A percentile compares a stretch with the other conserved stretches of the same genome.
Evolutionary conservation across 2,113 vertebrate genomes (phyloP).

Genomic region (Corythaixoides concolor): DNA sequence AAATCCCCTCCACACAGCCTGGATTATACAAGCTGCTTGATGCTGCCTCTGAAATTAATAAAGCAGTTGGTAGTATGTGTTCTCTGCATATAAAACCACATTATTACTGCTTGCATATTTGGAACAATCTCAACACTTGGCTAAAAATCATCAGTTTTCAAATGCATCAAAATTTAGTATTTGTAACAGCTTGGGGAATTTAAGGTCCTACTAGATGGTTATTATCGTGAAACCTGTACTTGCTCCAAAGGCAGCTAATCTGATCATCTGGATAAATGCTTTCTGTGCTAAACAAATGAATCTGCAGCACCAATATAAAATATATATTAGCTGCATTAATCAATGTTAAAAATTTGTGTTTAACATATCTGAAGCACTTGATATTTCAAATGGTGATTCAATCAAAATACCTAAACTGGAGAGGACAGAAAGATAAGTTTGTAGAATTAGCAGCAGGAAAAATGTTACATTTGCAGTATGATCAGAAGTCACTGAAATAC

Average conservation of each 20-base stretch:
- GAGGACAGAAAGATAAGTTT: background rate
- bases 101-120: background rate
- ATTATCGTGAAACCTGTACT: background rate
- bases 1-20: constrained; percentile 89
- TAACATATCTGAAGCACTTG: background rate
- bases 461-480: background rate
- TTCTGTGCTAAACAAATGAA: background rate
- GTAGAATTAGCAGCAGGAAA: background rate
- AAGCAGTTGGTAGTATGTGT: background rate
- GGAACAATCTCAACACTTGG: background rate
- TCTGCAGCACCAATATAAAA: background rate
- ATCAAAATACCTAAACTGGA: background rate
- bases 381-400: background rate
- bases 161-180: background rate
- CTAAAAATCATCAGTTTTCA: background rate
- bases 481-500: background rate
- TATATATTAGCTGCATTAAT: background rate
- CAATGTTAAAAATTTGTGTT: background rate
- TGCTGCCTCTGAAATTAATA: constrained; percentile 77
- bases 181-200: background rate
- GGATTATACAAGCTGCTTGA: constrained; percentile 85
- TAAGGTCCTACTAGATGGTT: background rate
- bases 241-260: background rate
- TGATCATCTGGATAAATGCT: background rate
- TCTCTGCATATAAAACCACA: background rate